A percentile compares a stretch with the other conserved stretches of the same genome.
These are phyloP conservation scores for Amblyraja radiata DNA, from an alignment of 2,797 vertebrate genomes.

Conservation along the genomic window DNA sequence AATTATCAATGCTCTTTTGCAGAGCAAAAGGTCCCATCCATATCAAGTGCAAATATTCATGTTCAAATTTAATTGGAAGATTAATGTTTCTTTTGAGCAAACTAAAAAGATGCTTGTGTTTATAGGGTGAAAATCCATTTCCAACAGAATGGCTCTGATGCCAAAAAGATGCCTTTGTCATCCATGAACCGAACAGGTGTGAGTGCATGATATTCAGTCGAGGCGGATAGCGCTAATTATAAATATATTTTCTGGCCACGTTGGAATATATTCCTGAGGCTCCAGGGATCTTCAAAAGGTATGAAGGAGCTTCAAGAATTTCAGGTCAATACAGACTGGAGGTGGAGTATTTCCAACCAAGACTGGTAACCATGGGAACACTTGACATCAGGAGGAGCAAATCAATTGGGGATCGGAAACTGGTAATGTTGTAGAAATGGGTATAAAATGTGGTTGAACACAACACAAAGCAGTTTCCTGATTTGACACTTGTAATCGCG, in stretches of 20 bases:
- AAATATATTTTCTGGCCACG: background rate
- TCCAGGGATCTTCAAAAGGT: constrained; percentile 13
- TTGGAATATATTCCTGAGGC: background rate
- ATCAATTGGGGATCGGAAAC: constrained; percentile 24
- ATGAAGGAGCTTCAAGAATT: constrained; percentile 20
- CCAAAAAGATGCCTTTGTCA: background rate
- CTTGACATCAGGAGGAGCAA: constrained; percentile 29
- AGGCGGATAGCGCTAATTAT: background rate
- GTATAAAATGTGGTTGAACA: background rate
- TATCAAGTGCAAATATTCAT: background rate
- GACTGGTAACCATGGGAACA: constrained; percentile 35
- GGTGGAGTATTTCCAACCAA: constrained; percentile 23
- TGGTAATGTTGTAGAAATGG: background rate
- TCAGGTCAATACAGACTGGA: constrained; percentile 18
- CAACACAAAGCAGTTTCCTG: background rate
- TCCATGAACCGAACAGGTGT: background rate
- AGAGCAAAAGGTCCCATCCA: background rate
- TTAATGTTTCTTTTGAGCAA: background rate
- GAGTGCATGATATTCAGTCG: background rate
- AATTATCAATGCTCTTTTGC: background rate
- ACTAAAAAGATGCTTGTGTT: background rate
- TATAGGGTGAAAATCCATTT: background rate
- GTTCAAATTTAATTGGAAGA: background rate
- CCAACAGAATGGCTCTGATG: background rate
- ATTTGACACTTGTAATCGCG: background rate